Conservation (phyloP, 2,888 invertebrate species). For the Dorcus parallelipipedus region DNA sequence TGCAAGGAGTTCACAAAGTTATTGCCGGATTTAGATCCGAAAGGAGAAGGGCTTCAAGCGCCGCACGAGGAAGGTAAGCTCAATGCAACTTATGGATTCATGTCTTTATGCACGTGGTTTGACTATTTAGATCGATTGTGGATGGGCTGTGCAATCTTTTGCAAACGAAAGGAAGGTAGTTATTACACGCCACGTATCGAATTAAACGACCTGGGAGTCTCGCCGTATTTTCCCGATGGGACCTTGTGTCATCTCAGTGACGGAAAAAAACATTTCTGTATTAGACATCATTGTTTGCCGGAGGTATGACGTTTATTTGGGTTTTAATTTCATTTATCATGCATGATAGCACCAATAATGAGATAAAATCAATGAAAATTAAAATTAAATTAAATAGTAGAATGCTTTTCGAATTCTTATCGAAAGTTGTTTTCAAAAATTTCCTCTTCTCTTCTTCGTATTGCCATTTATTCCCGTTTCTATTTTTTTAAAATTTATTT, state of each 20-base stretch:
- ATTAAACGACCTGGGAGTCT: slow-evolving; percentile 68
- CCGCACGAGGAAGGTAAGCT: slow-evolving; percentile 64
- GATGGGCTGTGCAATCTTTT: slow-evolving; percentile 80
- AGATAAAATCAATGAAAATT: too few relatives aligned
- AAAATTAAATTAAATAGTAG: too few relatives aligned
- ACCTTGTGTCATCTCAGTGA: slow-evolving; percentile 74
- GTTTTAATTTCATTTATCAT: too few relatives aligned
- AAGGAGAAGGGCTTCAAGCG: slow-evolving; percentile 69
- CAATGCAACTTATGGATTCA: too few relatives aligned
- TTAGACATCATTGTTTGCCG: slow-evolving; percentile 72
- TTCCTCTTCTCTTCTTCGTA: too few relatives aligned
- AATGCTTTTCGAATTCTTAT: too few relatives aligned
- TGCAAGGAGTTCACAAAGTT: slow-evolving; percentile 62
- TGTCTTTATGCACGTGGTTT: background rate
- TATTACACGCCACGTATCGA: slow-evolving; percentile 76
- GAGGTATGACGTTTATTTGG: slow-evolving; percentile 50
- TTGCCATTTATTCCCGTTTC: too few relatives aligned
- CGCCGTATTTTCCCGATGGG: slow-evolving; percentile 77
- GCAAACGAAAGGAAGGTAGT: slow-evolving; percentile 61
- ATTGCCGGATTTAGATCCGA: slow-evolving; percentile 60
- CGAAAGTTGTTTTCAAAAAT: too few relatives aligned
- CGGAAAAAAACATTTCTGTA: slow-evolving; percentile 64
- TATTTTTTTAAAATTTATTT: too few relatives aligned
- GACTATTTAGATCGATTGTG: slow-evolving; percentile 59
- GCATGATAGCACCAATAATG: too few relatives aligned